Evolutionary conservation across 2,113 vertebrate species (phyloP).

Genomic region (Burhinus oedicnemus): DNA sequence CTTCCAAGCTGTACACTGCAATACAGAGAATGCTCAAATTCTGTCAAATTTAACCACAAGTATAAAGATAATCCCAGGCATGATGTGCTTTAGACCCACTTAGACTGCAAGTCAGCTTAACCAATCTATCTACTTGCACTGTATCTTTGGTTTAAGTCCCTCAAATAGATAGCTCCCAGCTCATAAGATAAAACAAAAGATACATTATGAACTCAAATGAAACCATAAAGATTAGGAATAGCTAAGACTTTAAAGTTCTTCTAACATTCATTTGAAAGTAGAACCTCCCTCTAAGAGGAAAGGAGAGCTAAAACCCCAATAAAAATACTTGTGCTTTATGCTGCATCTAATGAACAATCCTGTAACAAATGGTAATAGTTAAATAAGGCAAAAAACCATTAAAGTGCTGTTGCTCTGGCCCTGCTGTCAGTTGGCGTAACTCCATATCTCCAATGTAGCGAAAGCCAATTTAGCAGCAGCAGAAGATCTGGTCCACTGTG

Average conservation of each 20-base stretch:
- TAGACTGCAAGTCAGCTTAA: constrained; percentile 52
- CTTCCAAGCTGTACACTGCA: background rate
- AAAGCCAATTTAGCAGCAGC: background rate
- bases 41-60: constrained; percentile 23
- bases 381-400: background rate
- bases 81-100: constrained; percentile 43
- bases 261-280: constrained; percentile 32
- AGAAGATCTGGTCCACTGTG: background rate
- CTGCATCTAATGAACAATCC: background rate
- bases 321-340: constrained; percentile 19
- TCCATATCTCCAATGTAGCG: background rate
- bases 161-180: constrained; percentile 4
- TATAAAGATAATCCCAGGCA: constrained; percentile 41
- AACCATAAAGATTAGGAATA: constrained; percentile 47
- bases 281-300: constrained; percentile 1
- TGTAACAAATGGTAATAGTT: background rate
- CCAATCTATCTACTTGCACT: constrained; percentile 25
- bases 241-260: constrained; percentile 27
- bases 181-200: background rate
- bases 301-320: background rate
- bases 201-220: background rate
- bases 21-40: constrained; percentile 21
- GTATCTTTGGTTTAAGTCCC: constrained; percentile 34
- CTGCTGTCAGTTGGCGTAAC: background rate
- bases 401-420: background rate